These are phyloP conservation scores for Lasioglossum villosulum DNA, from an alignment of 2,888 invertebrate genomes.

Conservation along the genomic window DNA sequence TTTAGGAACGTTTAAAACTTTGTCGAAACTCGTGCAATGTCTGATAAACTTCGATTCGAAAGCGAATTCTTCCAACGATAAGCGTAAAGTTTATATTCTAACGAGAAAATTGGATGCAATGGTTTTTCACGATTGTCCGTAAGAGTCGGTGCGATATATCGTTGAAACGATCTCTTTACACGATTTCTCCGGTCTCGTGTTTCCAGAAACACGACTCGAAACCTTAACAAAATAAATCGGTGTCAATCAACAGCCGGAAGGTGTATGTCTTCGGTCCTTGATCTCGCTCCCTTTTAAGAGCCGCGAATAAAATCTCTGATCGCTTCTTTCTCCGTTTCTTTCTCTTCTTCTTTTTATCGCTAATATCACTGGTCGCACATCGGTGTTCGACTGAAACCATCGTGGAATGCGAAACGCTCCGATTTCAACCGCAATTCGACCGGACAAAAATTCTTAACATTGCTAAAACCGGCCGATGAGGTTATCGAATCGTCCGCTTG, in stretches of 20 bases:
- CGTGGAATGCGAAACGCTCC: slow-evolving; percentile 75
- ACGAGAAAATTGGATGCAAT: neutral
- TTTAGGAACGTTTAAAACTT: neutral
- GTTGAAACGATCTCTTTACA: neutral
- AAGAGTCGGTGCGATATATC: neutral
- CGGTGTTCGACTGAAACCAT: slow-evolving; percentile 61
- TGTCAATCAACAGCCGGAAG: slow-evolving; percentile 50
- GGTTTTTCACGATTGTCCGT: neutral
- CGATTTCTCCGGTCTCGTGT: slow-evolving; percentile 5
- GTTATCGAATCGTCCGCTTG: slow-evolving; percentile 53
- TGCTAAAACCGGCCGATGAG: slow-evolving; percentile 73
- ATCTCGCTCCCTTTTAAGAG: slow-evolving; percentile 51
- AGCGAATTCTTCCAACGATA: neutral
- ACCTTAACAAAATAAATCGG: slow-evolving; percentile 29
- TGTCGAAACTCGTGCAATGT: too few relatives aligned
- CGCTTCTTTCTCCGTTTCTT: slow-evolving; percentile 5
- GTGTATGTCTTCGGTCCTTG: slow-evolving; percentile 39
- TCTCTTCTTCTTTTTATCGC: slow-evolving; percentile 54
- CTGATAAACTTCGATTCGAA: neutral
- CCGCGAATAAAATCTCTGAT: slow-evolving; percentile 30
- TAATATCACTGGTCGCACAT: slow-evolving; percentile 61
- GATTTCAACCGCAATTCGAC: slow-evolving; percentile 75
- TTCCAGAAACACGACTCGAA: neutral
- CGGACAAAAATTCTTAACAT: slow-evolving; percentile 72
- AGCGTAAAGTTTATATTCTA: neutral